phyloP scores from a whole-genome alignment of 1,140 invertebrate genomes.

The Cyphomyrmex costatus region DNA sequence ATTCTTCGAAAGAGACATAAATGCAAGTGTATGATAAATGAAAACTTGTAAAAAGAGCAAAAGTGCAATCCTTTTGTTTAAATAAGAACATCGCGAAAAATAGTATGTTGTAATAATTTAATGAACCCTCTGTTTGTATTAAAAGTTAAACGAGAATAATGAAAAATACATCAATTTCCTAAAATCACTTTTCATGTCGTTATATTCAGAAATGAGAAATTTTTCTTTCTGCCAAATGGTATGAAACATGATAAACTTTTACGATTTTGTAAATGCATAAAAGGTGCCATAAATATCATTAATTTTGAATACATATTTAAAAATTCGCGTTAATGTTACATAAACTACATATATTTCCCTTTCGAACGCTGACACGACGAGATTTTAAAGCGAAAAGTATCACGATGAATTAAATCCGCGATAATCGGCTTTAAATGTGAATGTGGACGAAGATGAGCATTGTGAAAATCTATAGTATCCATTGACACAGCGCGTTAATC shows the following conservation, averaged over 20 bases:
- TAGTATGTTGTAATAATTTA: background rate
- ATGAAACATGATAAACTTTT: background rate
- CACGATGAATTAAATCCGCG: constrained; percentile 8
- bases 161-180: background rate
- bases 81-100: background rate
- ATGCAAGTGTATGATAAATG: background rate
- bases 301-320: constrained; percentile 1
- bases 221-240: background rate
- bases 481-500: constrained; percentile 61
- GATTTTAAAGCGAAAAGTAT: constrained; percentile 4
- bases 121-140: background rate
- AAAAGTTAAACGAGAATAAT: background rate
- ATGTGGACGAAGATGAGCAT: background rate
- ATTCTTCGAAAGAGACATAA: background rate
- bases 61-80: background rate
- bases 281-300: background rate
- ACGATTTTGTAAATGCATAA: background rate
- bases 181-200: background rate
- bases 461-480: constrained; percentile 26
- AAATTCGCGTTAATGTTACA: background rate
- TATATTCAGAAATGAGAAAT: background rate
- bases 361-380: background rate
- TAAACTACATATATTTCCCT: background rate
- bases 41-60: background rate
- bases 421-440: constrained; percentile 47